Evolutionary conservation across 2,888 invertebrate genomes (phyloP).

Genomic region (Parnassius smintheus): DNA sequence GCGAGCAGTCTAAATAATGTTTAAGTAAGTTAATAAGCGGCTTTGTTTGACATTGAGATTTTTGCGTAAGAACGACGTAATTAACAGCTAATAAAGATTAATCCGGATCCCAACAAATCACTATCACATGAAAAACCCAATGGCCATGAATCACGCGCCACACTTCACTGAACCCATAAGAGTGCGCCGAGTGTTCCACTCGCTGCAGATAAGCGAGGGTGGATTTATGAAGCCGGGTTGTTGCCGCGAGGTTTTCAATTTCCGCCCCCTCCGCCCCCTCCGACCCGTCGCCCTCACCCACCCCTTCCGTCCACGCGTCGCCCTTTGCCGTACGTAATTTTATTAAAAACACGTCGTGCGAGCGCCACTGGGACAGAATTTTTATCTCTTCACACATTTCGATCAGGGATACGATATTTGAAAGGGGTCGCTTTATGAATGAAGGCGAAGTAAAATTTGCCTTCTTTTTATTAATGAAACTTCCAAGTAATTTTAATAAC

Average conservation of each 20-base stretch:
- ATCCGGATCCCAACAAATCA: conserved; percentile 18
- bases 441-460: conserved; percentile 16
- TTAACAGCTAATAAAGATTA: conserved; percentile 4
- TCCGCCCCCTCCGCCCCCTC: conserved; percentile 50
- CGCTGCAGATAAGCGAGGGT: conserved; percentile 56
- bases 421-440: conserved; percentile 39
- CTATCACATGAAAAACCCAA: conserved; percentile 34
- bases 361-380: conserved; percentile 55
- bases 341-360: conserved; percentile 68
- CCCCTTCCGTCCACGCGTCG: conserved; percentile 34
- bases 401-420: conserved; percentile 33
- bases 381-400: conserved; percentile 64
- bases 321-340: conserved; percentile 58
- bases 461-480: conserved; percentile 5
- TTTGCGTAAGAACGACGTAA: conserved; percentile 2
- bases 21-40: too few relatives aligned
- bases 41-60: too few relatives aligned
- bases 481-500: background rate
- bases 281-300: conserved; percentile 31
- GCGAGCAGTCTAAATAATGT: too few relatives aligned
- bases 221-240: conserved; percentile 52
- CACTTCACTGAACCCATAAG: conserved; percentile 58
- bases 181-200: conserved; percentile 44
- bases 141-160: conserved; percentile 47
- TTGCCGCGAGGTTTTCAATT: conserved; percentile 67